Conservation (phyloP, 2,113 vertebrate species). For the Scolopax mira region DNA sequence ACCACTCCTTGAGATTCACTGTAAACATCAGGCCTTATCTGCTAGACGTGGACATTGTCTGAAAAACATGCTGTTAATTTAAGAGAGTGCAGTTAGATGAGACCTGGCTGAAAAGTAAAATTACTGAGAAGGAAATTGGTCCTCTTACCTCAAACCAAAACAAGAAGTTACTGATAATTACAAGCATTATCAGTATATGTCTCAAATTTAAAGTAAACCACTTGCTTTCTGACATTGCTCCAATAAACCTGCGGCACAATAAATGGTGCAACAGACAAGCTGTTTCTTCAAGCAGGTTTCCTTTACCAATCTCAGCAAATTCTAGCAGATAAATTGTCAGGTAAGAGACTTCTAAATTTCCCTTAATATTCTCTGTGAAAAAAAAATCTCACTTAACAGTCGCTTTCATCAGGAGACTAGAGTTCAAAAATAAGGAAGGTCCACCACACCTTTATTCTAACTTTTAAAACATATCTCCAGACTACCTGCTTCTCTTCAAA, state of each 20-base stretch:
- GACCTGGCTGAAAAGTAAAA: neutral
- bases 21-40: neutral
- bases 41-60: neutral
- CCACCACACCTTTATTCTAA: neutral
- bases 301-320: neutral
- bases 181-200: neutral
- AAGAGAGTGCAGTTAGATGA: neutral
- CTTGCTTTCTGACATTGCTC: neutral
- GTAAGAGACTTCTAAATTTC: neutral
- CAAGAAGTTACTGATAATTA: neutral
- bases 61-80: neutral
- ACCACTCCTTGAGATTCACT: neutral
- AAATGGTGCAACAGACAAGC: neutral
- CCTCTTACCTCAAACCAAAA: neutral
- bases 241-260: neutral
- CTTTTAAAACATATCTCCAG: neutral
- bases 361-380: neutral
- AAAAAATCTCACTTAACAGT: neutral
- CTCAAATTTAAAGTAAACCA: neutral
- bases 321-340: neutral
- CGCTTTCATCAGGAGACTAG: neutral
- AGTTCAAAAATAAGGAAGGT: neutral
- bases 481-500: neutral
- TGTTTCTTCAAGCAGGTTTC: neutral
- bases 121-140: neutral